phyloP scores from a whole-genome alignment of 2,888 invertebrate genomes.

The Pseudeuparius sepicola region DNA sequence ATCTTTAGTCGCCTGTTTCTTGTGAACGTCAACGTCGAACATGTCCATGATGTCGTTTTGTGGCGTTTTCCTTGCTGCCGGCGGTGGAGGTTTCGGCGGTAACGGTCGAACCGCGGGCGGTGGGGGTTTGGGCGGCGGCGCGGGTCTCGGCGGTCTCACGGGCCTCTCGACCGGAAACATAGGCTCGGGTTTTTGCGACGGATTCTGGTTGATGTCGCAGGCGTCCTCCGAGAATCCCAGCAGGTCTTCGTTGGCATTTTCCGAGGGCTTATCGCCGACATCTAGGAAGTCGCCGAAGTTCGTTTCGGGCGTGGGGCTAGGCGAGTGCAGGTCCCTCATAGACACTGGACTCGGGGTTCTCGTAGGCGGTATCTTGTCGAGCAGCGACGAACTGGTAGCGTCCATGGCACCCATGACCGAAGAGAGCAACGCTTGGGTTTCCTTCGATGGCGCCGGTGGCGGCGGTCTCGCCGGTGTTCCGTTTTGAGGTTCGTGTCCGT shows the following conservation, averaged over 20 bases:
- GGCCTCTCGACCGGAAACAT: constrained; percentile 24
- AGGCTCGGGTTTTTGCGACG: constrained; percentile 39
- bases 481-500: constrained; percentile 30
- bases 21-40: constrained; percentile 32
- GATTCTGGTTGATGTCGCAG: constrained; percentile 41
- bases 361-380: constrained; percentile 75
- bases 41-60: constrained; percentile 33
- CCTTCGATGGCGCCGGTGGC: constrained; percentile 56
- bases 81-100: constrained; percentile 27
- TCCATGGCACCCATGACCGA: constrained; percentile 85
- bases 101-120: constrained; percentile 23
- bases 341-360: constrained; percentile 82
- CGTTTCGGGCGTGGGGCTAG: constrained; percentile 70
- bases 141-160: constrained; percentile 29
- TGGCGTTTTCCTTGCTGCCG: constrained; percentile 20
- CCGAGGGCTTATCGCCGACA: constrained; percentile 40
- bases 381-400: constrained; percentile 71
- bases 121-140: constrained; percentile 30
- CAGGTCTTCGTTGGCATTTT: constrained; percentile 23
- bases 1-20: constrained; percentile 37
- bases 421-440: constrained; percentile 75
- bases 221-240: constrained; percentile 24
- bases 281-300: constrained; percentile 54
- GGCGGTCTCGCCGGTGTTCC: constrained; percentile 30
- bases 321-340: constrained; percentile 71